Conservation (phyloP, 2,797 vertebrate genomes). For the Dromococcyx pavoninus region DNA sequence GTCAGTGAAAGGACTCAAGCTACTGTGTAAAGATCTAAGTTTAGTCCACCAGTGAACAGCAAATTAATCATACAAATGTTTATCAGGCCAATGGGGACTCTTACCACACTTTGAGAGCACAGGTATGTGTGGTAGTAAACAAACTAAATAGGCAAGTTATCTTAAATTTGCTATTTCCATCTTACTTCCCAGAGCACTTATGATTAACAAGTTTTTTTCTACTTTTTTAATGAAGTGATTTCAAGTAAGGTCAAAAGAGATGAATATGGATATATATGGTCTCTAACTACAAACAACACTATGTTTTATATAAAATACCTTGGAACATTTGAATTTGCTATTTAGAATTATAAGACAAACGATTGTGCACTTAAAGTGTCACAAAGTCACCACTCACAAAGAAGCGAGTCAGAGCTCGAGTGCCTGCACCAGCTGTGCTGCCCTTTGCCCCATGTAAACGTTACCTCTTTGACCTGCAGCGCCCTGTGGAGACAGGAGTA, state of each 20-base stretch:
- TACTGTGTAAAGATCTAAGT: background rate
- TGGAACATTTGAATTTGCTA: accelerated
- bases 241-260: background rate
- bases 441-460: background rate
- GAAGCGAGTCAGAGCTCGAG: background rate
- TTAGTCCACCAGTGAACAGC: background rate
- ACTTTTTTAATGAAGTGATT: background rate
- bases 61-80: background rate
- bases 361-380: background rate
- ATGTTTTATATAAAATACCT: background rate
- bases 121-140: background rate
- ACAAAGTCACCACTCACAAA: background rate
- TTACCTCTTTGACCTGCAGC: background rate
- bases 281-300: background rate
- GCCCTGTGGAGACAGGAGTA: accelerated
- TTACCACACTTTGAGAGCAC: background rate
- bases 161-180: background rate
- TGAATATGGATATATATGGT: background rate
- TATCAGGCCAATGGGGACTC: background rate
- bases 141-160: background rate
- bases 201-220: background rate
- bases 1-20: background rate
- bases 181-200: background rate
- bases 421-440: background rate
- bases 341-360: background rate